These are phyloP conservation scores for Drosophila birchii DNA, from an alignment of 2,888 invertebrate species.

Conservation along the genomic window DNA sequence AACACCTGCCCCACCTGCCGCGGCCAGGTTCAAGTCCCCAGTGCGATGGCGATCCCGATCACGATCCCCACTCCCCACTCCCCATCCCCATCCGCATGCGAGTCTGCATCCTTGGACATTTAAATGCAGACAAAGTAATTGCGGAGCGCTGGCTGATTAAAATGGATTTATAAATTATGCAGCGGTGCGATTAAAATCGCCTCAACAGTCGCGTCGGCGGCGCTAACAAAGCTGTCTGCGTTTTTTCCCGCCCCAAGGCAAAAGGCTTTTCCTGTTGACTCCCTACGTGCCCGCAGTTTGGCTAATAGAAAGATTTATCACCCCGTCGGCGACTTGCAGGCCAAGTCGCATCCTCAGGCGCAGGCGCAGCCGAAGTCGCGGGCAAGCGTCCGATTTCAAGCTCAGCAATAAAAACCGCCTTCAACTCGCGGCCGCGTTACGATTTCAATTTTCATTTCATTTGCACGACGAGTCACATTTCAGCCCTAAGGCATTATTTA, in stretches of 20 bases:
- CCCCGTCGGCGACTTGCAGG: constrained; percentile 57
- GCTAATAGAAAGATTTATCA: constrained; percentile 83
- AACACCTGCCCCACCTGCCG: constrained; percentile 71
- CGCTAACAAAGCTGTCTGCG: constrained; percentile 52
- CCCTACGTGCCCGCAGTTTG: constrained; percentile 63
- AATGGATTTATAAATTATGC: constrained; percentile 82
- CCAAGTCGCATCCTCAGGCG: constrained; percentile 23
- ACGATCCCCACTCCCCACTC: constrained; percentile 45
- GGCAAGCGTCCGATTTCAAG: constrained; percentile 43
- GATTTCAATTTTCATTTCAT: constrained; percentile 81
- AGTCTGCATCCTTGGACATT: constrained; percentile 59
- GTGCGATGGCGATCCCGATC: constrained; percentile 5
- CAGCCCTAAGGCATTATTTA: constrained; percentile 64
- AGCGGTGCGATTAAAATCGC: constrained; percentile 76
- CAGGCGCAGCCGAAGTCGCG: not conserved
- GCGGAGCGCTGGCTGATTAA: constrained; percentile 78
- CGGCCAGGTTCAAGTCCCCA: constrained; percentile 66
- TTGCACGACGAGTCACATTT: constrained; percentile 68
- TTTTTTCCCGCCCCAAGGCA: constrained; percentile 4
- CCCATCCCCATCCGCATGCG: constrained; percentile 52
- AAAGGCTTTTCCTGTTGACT: constrained; percentile 3
- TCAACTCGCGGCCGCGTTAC: constrained; percentile 52
- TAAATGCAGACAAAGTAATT: constrained; percentile 83
- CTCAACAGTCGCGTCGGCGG: constrained; percentile 65
- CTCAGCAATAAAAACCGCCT: constrained; percentile 57